phyloP scores from a whole-genome alignment of 2,888 invertebrate genomes.

The Eristalis tenax region DNA sequence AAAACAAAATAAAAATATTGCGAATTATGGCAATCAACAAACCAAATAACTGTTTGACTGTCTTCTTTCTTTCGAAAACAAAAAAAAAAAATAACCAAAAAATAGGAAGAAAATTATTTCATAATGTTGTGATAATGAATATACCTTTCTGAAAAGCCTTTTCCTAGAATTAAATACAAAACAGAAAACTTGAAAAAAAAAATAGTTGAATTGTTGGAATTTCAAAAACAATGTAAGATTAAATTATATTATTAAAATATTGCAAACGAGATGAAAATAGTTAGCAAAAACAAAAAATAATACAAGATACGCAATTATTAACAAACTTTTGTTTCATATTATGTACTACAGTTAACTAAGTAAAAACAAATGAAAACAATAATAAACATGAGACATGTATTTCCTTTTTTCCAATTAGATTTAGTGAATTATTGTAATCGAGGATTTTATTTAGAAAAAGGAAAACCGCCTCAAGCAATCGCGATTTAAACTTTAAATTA shows the following conservation, averaged over 20 bases:
- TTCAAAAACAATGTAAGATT: conserved; percentile 35
- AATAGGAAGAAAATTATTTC: conserved; percentile 30
- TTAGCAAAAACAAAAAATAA: conserved; percentile 21
- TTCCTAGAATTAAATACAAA: conserved; percentile 66
- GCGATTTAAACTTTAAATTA: conserved; percentile 45
- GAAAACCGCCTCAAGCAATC: conserved; percentile 40
- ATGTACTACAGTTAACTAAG: conserved; percentile 34
- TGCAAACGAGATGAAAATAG: conserved; percentile 10
- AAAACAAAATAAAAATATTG: conserved; percentile 49
- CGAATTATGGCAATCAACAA: conserved; percentile 67
- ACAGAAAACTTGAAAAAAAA: conserved; percentile 15
- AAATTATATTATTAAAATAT: conserved; percentile 8
- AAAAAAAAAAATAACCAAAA: neutral
- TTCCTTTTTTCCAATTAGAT: conserved; percentile 40
- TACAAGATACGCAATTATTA: conserved; percentile 38
- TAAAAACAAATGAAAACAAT: conserved; percentile 19
- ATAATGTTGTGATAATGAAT: conserved; percentile 70
- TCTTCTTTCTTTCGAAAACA: conserved; percentile 28
- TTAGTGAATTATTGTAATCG: conserved; percentile 40
- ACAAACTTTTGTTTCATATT: conserved; percentile 26
- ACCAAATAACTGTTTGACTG: conserved; percentile 54
- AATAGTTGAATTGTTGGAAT: conserved; percentile 63
- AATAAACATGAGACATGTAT: conserved; percentile 11
- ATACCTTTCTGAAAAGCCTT: conserved; percentile 69
- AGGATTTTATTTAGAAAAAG: conserved; percentile 41